Percentiles rank a stretch among this genome's conserved stretches.
These are phyloP conservation scores for Turnix velox DNA, from an alignment of 2,113 vertebrate species.

Conservation along the genomic window DNA sequence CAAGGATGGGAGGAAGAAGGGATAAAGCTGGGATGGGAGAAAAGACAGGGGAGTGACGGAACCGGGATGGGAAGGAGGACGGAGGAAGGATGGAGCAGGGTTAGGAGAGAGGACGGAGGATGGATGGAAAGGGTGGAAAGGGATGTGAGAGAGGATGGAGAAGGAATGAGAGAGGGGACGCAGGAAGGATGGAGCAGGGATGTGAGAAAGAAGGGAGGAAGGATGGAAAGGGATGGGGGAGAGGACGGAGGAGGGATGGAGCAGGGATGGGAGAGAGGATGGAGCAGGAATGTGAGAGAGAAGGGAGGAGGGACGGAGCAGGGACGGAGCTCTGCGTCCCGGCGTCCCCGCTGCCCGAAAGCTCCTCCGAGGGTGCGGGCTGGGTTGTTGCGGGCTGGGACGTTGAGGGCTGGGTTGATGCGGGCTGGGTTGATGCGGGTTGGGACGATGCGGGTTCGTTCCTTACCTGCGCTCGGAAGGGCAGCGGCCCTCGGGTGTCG, in stretches of 20 bases:
- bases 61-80: not conserved
- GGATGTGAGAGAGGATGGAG: not conserved
- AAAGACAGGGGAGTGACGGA: not conserved
- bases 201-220: too few relatives aligned
- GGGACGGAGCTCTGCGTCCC: not conserved
- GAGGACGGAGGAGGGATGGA: too few relatives aligned
- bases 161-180: not conserved
- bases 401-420: not conserved
- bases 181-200: not conserved
- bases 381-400: not conserved
- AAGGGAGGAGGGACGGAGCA: not conserved
- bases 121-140: not conserved
- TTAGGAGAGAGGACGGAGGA: too few relatives aligned
- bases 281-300: not conserved
- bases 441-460: not conserved
- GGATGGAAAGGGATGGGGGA: not conserved
- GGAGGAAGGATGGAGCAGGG: too few relatives aligned
- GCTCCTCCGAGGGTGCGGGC: not conserved
- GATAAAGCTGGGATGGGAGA: too few relatives aligned
- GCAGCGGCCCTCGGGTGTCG: conserved; percentile 76
- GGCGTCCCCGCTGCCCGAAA: not conserved
- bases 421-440: not conserved
- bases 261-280: not conserved
- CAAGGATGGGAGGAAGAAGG: not conserved
- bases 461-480: conserved; percentile 81